phyloP scores from a whole-genome alignment of 1,140 invertebrate species.

The Brachionus plicatilis region DNA sequence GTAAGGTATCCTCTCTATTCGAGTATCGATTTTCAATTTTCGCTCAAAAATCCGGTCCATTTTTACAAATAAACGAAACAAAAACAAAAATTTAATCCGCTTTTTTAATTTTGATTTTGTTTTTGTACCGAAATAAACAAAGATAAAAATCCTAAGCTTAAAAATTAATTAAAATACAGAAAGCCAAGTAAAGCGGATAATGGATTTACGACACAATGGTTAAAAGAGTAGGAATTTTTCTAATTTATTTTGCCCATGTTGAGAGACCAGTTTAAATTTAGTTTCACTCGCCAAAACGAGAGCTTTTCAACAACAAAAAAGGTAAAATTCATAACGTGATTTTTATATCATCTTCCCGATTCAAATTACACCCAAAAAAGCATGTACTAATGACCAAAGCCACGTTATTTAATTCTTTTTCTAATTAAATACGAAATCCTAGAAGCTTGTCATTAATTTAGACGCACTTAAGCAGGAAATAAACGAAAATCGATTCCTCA shows the following conservation, averaged over 20 bases:
- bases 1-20: background rate
- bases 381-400: background rate
- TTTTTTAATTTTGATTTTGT: slow-evolving; percentile 1
- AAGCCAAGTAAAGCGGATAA: slow-evolving; percentile 31
- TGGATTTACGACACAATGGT: slow-evolving; percentile 16
- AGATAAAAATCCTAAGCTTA: slow-evolving; percentile 12
- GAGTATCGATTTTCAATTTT: slow-evolving; percentile 23
- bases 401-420: background rate
- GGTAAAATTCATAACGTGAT: background rate
- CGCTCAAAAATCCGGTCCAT: background rate
- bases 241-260: slow-evolving; percentile 26
- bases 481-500: background rate
- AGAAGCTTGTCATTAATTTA: background rate
- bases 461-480: background rate
- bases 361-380: background rate
- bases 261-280: slow-evolving; percentile 16
- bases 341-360: background rate
- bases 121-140: slow-evolving; percentile 33
- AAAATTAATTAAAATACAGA: slow-evolving; percentile 34
- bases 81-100: slow-evolving; percentile 32
- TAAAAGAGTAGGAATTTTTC: background rate
- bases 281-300: background rate
- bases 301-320: background rate
- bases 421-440: background rate
- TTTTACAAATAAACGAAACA: slow-evolving; percentile 17